Conservation (phyloP, 2,113 vertebrate species). For the Balaeniceps rex region DNA sequence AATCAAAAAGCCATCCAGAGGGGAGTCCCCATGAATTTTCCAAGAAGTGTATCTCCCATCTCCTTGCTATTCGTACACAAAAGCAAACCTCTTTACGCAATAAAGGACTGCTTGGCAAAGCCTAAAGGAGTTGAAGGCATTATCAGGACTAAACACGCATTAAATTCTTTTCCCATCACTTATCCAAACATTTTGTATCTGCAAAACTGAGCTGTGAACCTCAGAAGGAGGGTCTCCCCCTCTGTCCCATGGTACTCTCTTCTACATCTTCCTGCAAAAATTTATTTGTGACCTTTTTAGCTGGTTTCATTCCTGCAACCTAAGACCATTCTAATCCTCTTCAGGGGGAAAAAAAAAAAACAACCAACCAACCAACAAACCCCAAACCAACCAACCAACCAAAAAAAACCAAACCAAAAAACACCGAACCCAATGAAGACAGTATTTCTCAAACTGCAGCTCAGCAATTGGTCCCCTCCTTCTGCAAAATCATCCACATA, state of each 20-base stretch:
- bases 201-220: background rate
- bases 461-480: background rate
- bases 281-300: background rate
- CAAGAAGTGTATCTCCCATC: background rate
- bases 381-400: too few species aligned
- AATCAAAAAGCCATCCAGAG: background rate
- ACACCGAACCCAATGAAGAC: background rate
- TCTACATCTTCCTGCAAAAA: background rate
- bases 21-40: background rate
- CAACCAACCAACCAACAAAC: too few species aligned
- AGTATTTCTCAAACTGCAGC: background rate
- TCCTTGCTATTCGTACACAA: background rate
- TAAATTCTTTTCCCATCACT: background rate
- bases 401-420: too few species aligned
- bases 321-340: background rate
- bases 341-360: background rate
- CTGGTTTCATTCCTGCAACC: background rate
- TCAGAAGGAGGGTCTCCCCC: background rate
- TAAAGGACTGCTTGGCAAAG: background rate
- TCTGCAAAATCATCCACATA: background rate
- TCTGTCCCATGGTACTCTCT: background rate
- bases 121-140: background rate
- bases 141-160: background rate
- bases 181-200: background rate
- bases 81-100: background rate